These are phyloP conservation scores for Pelochelys cantorii DNA, from an alignment of 2,797 vertebrate genomes.

Conservation along the genomic window DNA sequence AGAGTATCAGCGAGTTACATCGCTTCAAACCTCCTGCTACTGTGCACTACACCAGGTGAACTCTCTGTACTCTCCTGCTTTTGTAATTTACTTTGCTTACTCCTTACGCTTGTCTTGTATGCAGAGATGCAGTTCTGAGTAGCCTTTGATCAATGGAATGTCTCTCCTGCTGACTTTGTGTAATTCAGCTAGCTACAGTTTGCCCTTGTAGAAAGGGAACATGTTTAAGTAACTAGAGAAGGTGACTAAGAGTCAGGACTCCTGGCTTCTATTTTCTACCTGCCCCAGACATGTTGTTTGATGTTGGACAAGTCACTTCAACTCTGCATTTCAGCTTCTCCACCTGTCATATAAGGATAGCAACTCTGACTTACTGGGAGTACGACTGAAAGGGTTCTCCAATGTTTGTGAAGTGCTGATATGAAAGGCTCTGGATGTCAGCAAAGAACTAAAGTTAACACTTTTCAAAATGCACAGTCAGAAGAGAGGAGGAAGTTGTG, in stretches of 20 bases:
- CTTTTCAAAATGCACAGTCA: neutral
- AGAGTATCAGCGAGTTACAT: slow-evolving; percentile 92
- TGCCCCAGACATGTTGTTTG: neutral
- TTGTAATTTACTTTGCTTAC: neutral
- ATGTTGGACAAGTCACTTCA: neutral
- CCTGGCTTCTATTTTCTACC: neutral
- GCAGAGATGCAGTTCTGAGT: neutral
- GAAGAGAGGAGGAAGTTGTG: neutral
- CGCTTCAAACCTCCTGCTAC: slow-evolving; percentile 92
- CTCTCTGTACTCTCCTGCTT: neutral
- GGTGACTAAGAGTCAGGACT: neutral
- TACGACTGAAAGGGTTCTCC: neutral
- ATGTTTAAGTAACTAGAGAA: neutral
- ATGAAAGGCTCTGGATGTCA: neutral
- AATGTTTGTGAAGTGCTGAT: neutral
- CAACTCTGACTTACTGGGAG: neutral
- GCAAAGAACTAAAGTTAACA: neutral
- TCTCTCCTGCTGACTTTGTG: neutral
- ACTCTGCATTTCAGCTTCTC: neutral
- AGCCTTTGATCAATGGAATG: neutral
- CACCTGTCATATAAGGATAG: neutral
- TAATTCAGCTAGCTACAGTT: neutral
- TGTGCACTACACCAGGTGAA: slow-evolving; percentile 89
- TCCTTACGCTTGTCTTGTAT: neutral
- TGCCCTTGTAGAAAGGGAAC: too few species aligned